Evolutionary conservation across 2,888 invertebrate species (phyloP).

Genomic region (Eudemis profundana): DNA sequence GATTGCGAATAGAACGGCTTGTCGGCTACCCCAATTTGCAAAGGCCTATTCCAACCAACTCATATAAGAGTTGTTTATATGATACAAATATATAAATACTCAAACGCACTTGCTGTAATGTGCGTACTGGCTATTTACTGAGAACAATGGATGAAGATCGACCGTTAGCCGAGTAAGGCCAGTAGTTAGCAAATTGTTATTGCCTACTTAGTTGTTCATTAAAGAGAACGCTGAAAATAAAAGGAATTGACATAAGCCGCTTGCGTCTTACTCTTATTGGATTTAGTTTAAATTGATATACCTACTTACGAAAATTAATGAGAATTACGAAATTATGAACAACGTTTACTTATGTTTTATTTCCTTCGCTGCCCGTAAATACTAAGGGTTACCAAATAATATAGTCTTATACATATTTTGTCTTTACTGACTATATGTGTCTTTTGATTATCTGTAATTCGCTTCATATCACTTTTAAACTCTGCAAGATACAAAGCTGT

Average conservation of each 20-base stretch:
- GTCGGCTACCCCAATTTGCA: too few species aligned
- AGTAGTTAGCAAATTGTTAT: slow-evolving; percentile 41
- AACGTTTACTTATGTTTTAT: too few species aligned
- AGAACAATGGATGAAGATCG: slow-evolving; percentile 33
- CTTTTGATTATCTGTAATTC: too few species aligned
- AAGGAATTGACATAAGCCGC: background rate
- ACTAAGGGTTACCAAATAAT: too few species aligned
- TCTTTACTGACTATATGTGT: too few species aligned
- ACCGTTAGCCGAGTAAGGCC: slow-evolving; percentile 30
- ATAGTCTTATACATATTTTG: too few species aligned
- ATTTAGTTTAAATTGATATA: background rate
- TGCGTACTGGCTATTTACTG: slow-evolving; percentile 23
- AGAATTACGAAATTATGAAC: background rate
- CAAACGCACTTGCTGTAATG: slow-evolving; percentile 13
- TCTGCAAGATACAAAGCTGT: too few species aligned
- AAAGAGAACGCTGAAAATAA: slow-evolving; percentile 5
- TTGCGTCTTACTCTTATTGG: background rate
- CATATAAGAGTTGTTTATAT: too few species aligned
- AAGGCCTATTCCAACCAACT: too few species aligned
- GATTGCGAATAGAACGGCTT: too few species aligned
- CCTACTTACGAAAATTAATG: background rate
- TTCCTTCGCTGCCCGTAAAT: too few species aligned
- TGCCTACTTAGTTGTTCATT: slow-evolving; percentile 22
- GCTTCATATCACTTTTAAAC: too few species aligned
- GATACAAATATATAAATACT: background rate